Base-by-base conservation (phyloP, 2,113 vertebrate genomes). In the Sula dactylatra region DNA sequence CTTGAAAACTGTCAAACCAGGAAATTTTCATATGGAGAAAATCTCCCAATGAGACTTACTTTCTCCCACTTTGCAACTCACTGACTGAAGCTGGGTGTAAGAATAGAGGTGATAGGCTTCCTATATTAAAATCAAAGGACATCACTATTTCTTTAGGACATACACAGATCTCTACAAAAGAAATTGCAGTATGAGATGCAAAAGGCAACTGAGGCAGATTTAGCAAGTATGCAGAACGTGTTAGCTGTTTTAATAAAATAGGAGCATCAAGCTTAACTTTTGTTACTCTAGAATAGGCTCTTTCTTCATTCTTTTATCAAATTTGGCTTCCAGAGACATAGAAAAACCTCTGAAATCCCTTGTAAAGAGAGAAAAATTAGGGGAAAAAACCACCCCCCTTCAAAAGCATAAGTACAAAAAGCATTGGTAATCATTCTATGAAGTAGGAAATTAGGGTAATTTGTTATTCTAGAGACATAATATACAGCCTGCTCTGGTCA, bases 1-100 rank as follows among this genome's bases (percentile, higher is more conserved):
- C 25, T 0, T 3, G 22, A 34, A 22, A 54, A 84, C 22, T 21
- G 40, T 24, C 3, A 15, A 79, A 16, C 22, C 72, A 61, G 69
- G 15, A 6, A 8, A 36, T 9, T 15, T 50, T 31, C 22, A 6
- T 1, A 29, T 0, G 10, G 49, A 78, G 26, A 16, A 44, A 3
- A 70, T 16, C 59, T 77, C n/a, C 31, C 50, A 56, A 3, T 1
- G 18, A 65, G 49, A 59, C 49, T 6, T 38, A 4, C 27, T 42
- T 64, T 55, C 52, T 55, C 22, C 67, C 12, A 13, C 18, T 72
- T 49, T 78, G 36, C 77, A 81, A 21, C 26, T 74, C 61, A 8
- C 42, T 26, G 55, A 44, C 36, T 45, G 32, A 65, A 71, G 62
- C 5, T 6, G 12, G 32, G 19, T 15, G 21, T 10, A 54, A 38